A percentile compares a stretch with the other conserved stretches of the same genome.
phyloP scores from a whole-genome alignment of 2,113 vertebrate genomes.

The Zeus faber region DNA sequence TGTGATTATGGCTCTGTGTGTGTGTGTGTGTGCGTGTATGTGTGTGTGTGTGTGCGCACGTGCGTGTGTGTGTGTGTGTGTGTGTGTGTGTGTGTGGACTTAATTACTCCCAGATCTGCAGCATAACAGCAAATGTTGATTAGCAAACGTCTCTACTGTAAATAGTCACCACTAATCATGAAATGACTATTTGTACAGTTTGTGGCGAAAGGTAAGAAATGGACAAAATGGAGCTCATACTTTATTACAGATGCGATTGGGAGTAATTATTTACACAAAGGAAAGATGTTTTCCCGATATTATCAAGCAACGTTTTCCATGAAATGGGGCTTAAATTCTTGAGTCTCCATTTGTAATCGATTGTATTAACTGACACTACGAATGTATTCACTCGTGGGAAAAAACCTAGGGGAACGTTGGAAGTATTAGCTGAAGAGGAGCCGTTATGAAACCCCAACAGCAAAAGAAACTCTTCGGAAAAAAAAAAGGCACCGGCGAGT shows the following conservation, averaged over 20 bases:
- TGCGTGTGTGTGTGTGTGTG: slow-evolving; percentile 47
- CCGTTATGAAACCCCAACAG: too few species aligned
- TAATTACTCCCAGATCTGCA: slow-evolving; percentile 79
- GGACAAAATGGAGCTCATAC: slow-evolving; percentile 7
- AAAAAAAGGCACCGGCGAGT: too few species aligned
- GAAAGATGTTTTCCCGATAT: background rate
- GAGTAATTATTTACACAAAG: background rate
- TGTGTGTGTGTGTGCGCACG: slow-evolving; percentile 58
- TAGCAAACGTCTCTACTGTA: slow-evolving; percentile 77
- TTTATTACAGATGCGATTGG: background rate
- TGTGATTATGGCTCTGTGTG: slow-evolving; percentile 47
- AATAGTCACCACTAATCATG: slow-evolving; percentile 75
- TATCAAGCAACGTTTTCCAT: slow-evolving; percentile 41
- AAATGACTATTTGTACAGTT: slow-evolving; percentile 59
- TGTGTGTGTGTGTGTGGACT: slow-evolving; percentile 50
- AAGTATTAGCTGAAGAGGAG: too few species aligned
- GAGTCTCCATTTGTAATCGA: too few species aligned
- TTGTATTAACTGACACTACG: too few species aligned
- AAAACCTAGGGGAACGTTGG: too few species aligned
- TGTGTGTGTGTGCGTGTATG: slow-evolving; percentile 52
- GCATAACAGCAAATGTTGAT: slow-evolving; percentile 68
- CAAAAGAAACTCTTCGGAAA: too few species aligned
- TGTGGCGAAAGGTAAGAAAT: slow-evolving; percentile 40
- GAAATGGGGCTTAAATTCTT: too few species aligned
- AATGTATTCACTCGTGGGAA: too few species aligned